Conservation (phyloP, 2,888 invertebrate species). For the Perizoma flavofasciatum region DNA sequence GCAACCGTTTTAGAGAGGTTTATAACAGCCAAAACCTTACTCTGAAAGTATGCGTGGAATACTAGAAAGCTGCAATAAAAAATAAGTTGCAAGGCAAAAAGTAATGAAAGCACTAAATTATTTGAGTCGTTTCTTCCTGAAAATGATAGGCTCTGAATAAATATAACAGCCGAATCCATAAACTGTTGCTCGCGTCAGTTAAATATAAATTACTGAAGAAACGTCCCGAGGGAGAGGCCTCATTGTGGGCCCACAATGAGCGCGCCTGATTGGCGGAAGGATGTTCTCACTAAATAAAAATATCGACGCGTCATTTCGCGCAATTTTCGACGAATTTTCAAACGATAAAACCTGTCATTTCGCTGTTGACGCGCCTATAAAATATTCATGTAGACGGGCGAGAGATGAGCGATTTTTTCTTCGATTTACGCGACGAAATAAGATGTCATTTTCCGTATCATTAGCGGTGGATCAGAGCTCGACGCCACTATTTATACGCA, state of each 20-base stretch:
- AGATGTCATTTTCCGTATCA: conserved; percentile 85
- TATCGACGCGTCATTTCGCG: conserved; percentile 83
- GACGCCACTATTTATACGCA: conserved; percentile 83
- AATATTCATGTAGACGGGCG: conserved; percentile 82
- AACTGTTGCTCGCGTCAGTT: conserved; percentile 76
- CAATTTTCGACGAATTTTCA: conserved; percentile 83
- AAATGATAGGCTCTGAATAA: conserved; percentile 16
- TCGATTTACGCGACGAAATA: conserved; percentile 83
- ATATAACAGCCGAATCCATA: conserved; percentile 54
- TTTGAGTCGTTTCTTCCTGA: not conserved
- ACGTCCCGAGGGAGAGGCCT: conserved; percentile 70
- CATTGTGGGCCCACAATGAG: conserved; percentile 79
- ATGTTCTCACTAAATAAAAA: conserved; percentile 83
- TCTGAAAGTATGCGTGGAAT: not conserved
- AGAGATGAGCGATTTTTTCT: conserved; percentile 83
- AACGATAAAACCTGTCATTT: conserved; percentile 85
- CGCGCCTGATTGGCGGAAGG: conserved; percentile 83
- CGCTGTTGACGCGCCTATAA: conserved; percentile 83
- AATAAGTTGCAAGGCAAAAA: not conserved
- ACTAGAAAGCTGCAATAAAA: conserved; percentile 2
- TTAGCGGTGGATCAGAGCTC: conserved; percentile 79
- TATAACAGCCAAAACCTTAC: not conserved
- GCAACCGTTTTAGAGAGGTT: not conserved
- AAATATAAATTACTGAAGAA: conserved; percentile 77
- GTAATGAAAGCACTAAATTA: too few relatives aligned